phyloP scores from a whole-genome alignment of 2,113 vertebrate species.

The Emydura subglobosa region DNA sequence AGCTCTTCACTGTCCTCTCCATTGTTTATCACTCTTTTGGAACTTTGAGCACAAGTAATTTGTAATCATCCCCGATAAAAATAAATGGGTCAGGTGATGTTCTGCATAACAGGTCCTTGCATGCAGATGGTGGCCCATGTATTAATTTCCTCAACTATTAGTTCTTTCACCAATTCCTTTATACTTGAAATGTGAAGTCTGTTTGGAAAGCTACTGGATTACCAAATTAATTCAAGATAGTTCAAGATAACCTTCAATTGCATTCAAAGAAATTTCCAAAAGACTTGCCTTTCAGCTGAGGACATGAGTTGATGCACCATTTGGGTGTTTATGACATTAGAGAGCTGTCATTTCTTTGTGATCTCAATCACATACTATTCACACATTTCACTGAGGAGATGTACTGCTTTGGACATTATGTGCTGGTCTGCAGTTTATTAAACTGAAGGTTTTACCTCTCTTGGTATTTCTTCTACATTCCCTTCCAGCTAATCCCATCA shows the following conservation, averaged over 20 bases:
- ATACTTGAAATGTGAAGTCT: constrained; percentile 13
- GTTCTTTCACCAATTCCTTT: constrained; percentile 15
- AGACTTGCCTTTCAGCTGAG: neutral
- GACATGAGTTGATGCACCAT: neutral
- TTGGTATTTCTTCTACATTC: neutral
- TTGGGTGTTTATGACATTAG: neutral
- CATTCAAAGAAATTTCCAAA: neutral
- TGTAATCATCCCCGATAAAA: constrained; percentile 5
- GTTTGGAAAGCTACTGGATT: constrained; percentile 3
- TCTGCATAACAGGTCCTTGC: neutral
- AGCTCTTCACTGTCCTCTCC: neutral
- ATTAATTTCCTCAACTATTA: neutral
- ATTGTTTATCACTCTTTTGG: neutral
- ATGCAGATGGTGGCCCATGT: neutral
- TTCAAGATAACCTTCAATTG: constrained; percentile 13
- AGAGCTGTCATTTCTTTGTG: neutral
- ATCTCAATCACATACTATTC: neutral
- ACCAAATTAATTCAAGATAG: constrained; percentile 7
- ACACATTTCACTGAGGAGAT: neutral
- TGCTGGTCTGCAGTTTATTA: neutral
- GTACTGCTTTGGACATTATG: neutral
- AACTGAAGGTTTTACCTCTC: neutral
- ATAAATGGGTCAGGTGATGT: constrained; percentile 5
- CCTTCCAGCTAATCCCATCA: neutral
- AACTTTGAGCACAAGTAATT: neutral